Base-by-base conservation (phyloP, 2,888 invertebrate species). In the Bellardia pandia region DNA sequence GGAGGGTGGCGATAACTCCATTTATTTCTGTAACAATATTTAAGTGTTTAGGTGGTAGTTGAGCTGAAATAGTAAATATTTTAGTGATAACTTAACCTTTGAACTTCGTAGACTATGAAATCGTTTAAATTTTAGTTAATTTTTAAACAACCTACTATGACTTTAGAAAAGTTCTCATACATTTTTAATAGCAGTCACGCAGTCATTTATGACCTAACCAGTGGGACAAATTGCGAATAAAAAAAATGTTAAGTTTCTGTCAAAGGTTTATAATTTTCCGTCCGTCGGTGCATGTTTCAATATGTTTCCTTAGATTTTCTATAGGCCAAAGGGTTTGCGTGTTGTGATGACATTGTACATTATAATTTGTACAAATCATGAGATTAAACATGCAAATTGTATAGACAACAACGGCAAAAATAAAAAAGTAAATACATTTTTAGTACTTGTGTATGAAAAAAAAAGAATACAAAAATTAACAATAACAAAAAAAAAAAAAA, bases 341-440 rank as follows among this genome's bases (percentile, higher is more conserved):
- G 87, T 79, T 78, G 77, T 69, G 78, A 87, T 85, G 87, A 87
- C 87, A 87, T 85, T 85, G 85, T 82, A 76, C 78, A 82, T 71
- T 78, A 81, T 87, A 87, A 87, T 87, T 85, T 87, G 87, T 78
- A 82, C 81, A 82, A 87, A 87, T 87, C 87, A 85, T 87, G 81
- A 85, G 85, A 78, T 85, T 78, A 58, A 82, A 78, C 87, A 85
- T 81, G 87, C 87, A 87, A 87, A 85, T 87, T 64, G 13, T 71
- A 75, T n/a, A 71, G 66, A 56, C 68, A 75, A 74, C 51, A 66
- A 42, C 13, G n/a, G 5, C 66, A 48, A 16, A 37, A 33, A 16
- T 66, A 11, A 42, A n/a, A 37, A 33, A 45, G 51, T 30, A 30
- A 37, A 53, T 76, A 5, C 16, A 14, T 40, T 23, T 16, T 23